These are phyloP conservation scores for Fistularia tabacaria DNA, from an alignment of 2,797 vertebrate genomes.

Conservation along the genomic window DNA sequence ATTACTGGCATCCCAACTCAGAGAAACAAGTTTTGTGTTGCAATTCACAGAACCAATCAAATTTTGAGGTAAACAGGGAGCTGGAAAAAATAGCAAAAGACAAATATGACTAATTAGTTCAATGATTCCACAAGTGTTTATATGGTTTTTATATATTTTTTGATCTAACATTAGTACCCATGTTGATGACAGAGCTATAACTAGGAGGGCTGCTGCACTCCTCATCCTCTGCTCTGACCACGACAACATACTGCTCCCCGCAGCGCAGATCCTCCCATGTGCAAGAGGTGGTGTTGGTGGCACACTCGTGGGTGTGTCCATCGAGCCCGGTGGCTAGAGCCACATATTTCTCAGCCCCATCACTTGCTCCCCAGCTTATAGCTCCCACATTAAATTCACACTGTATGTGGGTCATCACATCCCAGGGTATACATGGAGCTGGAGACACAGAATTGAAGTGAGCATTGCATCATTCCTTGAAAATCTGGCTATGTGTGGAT, in stretches of 20 bases:
- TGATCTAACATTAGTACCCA: slow-evolving; percentile 42
- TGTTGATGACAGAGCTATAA: slow-evolving; percentile 56
- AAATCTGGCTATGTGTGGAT: background rate
- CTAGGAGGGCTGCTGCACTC: slow-evolving; percentile 61
- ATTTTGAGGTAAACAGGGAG: slow-evolving; percentile 51
- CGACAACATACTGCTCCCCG: slow-evolving; percentile 63
- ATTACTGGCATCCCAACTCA: slow-evolving; percentile 56
- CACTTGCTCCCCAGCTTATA: slow-evolving; percentile 62
- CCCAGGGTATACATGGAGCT: slow-evolving; percentile 64
- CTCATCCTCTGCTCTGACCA: slow-evolving; percentile 51
- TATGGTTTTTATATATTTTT: background rate
- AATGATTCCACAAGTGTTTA: background rate
- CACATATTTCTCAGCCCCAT: slow-evolving; percentile 54
- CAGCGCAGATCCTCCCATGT: slow-evolving; percentile 66
- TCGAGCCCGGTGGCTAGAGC: slow-evolving; percentile 52
- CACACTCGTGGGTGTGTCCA: slow-evolving; percentile 49
- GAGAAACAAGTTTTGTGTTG: slow-evolving; percentile 30
- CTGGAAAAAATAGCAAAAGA: slow-evolving; percentile 30
- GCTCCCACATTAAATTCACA: slow-evolving; percentile 51
- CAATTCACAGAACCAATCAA: slow-evolving; percentile 49
- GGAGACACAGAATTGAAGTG: slow-evolving; percentile 1
- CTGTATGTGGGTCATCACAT: slow-evolving; percentile 36
- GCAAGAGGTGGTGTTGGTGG: slow-evolving; percentile 53
- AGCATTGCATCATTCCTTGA: background rate
- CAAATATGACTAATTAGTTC: background rate